phyloP scores from a whole-genome alignment of 2,113 vertebrate species.

The Ameiurus melas region DNA sequence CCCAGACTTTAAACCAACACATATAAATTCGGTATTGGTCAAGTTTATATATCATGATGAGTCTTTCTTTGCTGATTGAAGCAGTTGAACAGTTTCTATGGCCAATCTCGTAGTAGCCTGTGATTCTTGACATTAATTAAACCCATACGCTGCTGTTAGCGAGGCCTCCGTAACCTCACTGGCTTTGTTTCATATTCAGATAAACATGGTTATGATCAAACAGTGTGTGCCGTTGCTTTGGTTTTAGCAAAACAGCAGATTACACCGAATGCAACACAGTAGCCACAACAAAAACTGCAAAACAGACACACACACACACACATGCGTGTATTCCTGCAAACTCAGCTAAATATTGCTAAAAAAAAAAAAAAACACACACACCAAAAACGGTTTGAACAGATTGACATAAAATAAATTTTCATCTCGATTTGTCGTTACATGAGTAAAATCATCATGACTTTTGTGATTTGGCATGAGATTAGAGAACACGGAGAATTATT shows the following conservation, averaged over 20 bases:
- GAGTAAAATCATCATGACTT: neutral
- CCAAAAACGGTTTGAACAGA: neutral
- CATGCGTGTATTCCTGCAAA: neutral
- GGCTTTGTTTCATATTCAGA: conserved; percentile 46
- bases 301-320: neutral
- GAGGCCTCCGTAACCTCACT: conserved; percentile 59
- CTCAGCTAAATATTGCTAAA: neutral
- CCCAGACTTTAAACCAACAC: conserved; percentile 44
- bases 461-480: neutral
- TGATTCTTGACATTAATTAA: conserved; percentile 63
- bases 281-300: conserved; percentile 30
- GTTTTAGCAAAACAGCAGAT: neutral
- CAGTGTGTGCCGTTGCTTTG: conserved; percentile 31
- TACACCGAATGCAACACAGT: neutral
- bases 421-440: neutral
- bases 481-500: neutral
- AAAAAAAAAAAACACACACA: too few relatives aligned
- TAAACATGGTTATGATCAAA: conserved; percentile 59
- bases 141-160: conserved; percentile 53
- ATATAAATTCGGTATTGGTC: conserved; percentile 46
- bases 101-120: conserved; percentile 47
- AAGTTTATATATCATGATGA: conserved; percentile 55
- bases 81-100: neutral
- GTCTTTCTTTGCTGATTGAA: conserved; percentile 54
- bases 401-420: neutral